A percentile compares a stretch with the other conserved stretches of the same genome.
Evolutionary conservation across 2,113 vertebrate genomes (phyloP).

Genomic region (Lepus americanus): DNA sequence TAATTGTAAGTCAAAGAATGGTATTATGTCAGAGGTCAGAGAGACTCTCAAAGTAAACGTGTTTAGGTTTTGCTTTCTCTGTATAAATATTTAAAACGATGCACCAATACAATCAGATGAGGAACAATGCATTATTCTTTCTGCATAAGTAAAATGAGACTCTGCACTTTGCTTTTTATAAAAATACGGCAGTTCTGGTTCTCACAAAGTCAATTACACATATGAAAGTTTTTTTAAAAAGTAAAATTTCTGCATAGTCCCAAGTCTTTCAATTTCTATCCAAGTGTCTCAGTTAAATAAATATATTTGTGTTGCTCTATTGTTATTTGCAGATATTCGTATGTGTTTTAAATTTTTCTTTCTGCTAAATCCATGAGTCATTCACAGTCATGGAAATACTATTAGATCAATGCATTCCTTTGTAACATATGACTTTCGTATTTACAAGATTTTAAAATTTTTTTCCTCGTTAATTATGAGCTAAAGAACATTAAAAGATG

Average conservation of each 20-base stretch:
- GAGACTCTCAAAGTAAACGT: constrained; percentile 42
- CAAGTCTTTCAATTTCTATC: constrained; percentile 22
- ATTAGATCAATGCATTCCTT: constrained; percentile 54
- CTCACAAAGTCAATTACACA: constrained; percentile 45
- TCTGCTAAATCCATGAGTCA: constrained; percentile 71
- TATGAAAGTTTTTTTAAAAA: constrained; percentile 40
- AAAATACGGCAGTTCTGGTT: constrained; percentile 53
- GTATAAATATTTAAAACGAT: constrained; percentile 70
- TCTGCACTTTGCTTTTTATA: constrained; percentile 67
- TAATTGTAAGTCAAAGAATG: constrained; percentile 71
- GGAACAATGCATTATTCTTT: constrained; percentile 68
- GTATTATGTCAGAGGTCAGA: constrained; percentile 71
- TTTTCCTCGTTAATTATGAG: constrained; percentile 55
- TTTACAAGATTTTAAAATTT: constrained; percentile 51
- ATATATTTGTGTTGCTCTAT: constrained; percentile 33
- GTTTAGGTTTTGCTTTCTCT: constrained; percentile 66
- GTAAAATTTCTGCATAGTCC: constrained; percentile 51
- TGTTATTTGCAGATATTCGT: constrained; percentile 57
- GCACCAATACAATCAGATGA: constrained; percentile 49
- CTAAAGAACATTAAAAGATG: constrained; percentile 46
- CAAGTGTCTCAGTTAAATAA: constrained; percentile 31
- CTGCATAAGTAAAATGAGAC: constrained; percentile 67
- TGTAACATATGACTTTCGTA: constrained; percentile 54
- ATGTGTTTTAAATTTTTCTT: constrained; percentile 46
- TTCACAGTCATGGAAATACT: constrained; percentile 64